These are phyloP conservation scores for Isaurus tuberculatus DNA, from an alignment of 92 coral and sea anemone species.

Conservation along the genomic window DNA sequence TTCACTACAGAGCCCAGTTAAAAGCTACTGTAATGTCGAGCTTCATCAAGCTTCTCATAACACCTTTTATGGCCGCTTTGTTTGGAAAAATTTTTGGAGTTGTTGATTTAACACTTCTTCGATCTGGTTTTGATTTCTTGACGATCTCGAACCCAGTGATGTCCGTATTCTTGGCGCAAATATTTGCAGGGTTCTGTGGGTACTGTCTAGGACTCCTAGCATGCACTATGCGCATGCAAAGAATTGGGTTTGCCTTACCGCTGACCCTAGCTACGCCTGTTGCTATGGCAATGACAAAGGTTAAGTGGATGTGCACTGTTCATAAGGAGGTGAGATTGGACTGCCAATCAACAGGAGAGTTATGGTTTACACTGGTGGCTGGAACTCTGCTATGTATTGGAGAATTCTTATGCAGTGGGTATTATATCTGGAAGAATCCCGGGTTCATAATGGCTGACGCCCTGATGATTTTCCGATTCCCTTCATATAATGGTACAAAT, in stretches of 20 bases:
- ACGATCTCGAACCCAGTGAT: slow-evolving; percentile 53
- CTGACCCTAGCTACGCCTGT: slow-evolving; percentile 67
- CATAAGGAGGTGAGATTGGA: slow-evolving; percentile 43
- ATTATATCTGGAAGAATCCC: slow-evolving; percentile 58
- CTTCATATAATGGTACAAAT: slow-evolving; percentile 61
- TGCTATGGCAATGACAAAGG: slow-evolving; percentile 41
- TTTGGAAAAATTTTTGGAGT: slow-evolving; percentile 29
- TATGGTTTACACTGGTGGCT: slow-evolving; percentile 37
- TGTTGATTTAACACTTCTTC: slow-evolving; percentile 35
- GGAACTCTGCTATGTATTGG: slow-evolving; percentile 58
- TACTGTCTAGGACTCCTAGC: slow-evolving; percentile 65
- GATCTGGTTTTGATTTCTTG: slow-evolving; percentile 60
- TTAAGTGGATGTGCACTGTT: slow-evolving; percentile 47
- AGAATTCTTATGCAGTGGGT: slow-evolving; percentile 52
- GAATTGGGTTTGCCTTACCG: slow-evolving; percentile 64
- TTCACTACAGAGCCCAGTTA: slow-evolving; percentile 35
- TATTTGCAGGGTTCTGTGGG: slow-evolving; percentile 59
- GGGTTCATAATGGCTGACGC: slow-evolving; percentile 64
- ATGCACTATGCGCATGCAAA: slow-evolving; percentile 67
- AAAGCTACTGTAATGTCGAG: slow-evolving; percentile 58
- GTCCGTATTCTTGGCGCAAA: slow-evolving; percentile 48
- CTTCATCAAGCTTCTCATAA: slow-evolving; percentile 48
- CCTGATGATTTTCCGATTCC: slow-evolving; percentile 55
- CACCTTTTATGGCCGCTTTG: slow-evolving; percentile 54
- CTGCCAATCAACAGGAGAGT: slow-evolving; percentile 49